A percentile compares a stretch with the other conserved stretches of the same genome.
These are phyloP conservation scores for Mobula birostris DNA, from an alignment of 2,113 vertebrate genomes.

Conservation along the genomic window DNA sequence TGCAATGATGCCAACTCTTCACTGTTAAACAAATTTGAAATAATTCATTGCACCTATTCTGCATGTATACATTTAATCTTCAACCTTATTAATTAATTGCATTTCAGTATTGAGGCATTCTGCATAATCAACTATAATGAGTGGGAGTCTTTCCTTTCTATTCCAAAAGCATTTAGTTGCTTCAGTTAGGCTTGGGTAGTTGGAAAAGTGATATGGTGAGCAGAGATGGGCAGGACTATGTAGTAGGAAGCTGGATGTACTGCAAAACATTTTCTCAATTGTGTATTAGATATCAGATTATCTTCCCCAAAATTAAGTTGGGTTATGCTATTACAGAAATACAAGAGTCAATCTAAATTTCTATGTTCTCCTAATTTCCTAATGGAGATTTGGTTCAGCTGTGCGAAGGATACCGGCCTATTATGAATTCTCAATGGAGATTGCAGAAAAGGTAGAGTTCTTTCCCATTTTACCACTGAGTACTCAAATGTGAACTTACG, in stretches of 20 bases:
- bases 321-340: not conserved
- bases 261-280: not conserved
- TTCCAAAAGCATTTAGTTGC: not conserved
- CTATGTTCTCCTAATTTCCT: not conserved
- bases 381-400: not conserved
- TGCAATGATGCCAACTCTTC: conserved; percentile 69
- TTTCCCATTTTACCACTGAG: not conserved
- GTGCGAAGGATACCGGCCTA: not conserved
- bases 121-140: not conserved
- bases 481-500: not conserved
- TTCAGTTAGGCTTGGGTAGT: not conserved
- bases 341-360: not conserved
- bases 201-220: not conserved
- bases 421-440: not conserved
- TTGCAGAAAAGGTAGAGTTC: not conserved
- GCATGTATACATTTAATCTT: not conserved
- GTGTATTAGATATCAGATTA: not conserved
- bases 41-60: not conserved
- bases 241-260: not conserved
- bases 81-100: not conserved
- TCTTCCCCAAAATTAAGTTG: not conserved
- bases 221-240: not conserved
- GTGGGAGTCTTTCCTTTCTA: not conserved
- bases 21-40: conserved; percentile 45
- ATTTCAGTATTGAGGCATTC: not conserved